Evolutionary conservation across 2,797 vertebrate genomes (phyloP), one percentile per base, ranked within the genome.

Genomic region (Mastacembelus armatus): DNA sequence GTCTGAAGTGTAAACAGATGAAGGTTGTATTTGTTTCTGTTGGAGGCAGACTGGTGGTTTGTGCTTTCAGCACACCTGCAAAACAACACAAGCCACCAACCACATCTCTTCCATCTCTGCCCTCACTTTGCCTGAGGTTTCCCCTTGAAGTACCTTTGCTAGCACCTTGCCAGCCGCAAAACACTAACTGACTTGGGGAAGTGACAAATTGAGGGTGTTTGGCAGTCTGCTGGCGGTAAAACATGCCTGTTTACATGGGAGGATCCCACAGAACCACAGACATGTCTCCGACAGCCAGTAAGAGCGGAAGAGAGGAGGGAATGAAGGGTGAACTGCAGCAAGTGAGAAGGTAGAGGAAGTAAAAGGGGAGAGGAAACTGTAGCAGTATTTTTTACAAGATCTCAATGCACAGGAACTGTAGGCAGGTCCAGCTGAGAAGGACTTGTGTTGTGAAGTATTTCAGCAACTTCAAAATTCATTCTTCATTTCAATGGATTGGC

Each of bases 191-290:
- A 87, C 83, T 87, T 66, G 50, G 78, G 71, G 63, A 86, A 84
- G 85, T 88, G 88, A 92, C 91, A 93, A 93, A 92, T 92, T 91
- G 85, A 84, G 85, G 71, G 86, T 85, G 90, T 90, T 93, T 85
- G 85, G 83, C 83, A 89, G 85, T 51, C 32, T 69, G 74, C 78
- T 85, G 84, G 83, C 19, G 77, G 90, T 89, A 74, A 89, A 88
- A 84, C 79, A 70, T 33, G 79, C 55, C 81, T 89, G 89, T 92
- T 91, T 92, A 91, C 82, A 85, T 81, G 80, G 88, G 87, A 88
- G 82, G 88, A 91, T 90, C 86, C 91, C 85, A 44, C 81, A 87
- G 74, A 91, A 91, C 88, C 89, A 85, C 92, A 93, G 84, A 83
- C 78, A 65, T 80, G 65, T 89, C 70, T 59, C 64, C 12, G 22